Evolutionary conservation across 2,113 vertebrate genomes (phyloP), one percentile per base, ranked within the genome.

Genomic region (Mesoclemmys tuberculata): DNA sequence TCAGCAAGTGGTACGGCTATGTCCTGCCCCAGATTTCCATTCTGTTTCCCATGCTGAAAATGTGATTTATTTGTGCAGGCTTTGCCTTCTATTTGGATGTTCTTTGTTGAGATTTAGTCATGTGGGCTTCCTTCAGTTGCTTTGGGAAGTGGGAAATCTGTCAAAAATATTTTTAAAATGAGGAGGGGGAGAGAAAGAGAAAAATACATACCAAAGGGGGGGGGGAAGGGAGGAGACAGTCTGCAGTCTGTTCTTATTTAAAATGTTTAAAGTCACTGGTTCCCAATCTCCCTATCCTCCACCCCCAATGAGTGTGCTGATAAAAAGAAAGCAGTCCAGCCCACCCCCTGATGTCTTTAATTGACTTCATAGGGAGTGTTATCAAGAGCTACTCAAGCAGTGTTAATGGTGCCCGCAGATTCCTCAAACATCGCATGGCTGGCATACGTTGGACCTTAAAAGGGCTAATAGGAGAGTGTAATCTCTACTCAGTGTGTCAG

Each of bases 291-390:
- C 83, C 93, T 80, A 52, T 96, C 85, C 88, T 91, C 87, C 80
- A 90, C 64, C 94, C 79, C 93, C 90, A 97, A 97, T 74, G 94
- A 94, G 81, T 96, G 56, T 55, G 92, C 95, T 97, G 97, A 96
- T 82, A 84, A 95, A 95, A 96, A 92, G 46, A 92, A 95, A 97
- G 90, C 38, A 61, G 95, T 80, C 85, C 93, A 94, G 93, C 95
- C 95, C 96, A 98, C 97, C 95, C 93, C 95, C 96, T 97, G 97
- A 98, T 48, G 97, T 98, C 97, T 98, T 97, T 98, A 98, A 98
- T 97, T 98, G 97, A 97, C 97, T 98, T 98, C 97, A 97, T 87
- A 90, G 96, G 1, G 97, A 97, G 97, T 96, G 92, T 98, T 97
- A 95, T 96, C 96, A 97, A 98, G 97, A 97, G 95, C 94, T 96